A percentile compares a stretch with the other conserved stretches of the same genome.
These are phyloP conservation scores for Mormyrus iriodes DNA, from an alignment of 2,113 vertebrate species.

Conservation along the genomic window DNA sequence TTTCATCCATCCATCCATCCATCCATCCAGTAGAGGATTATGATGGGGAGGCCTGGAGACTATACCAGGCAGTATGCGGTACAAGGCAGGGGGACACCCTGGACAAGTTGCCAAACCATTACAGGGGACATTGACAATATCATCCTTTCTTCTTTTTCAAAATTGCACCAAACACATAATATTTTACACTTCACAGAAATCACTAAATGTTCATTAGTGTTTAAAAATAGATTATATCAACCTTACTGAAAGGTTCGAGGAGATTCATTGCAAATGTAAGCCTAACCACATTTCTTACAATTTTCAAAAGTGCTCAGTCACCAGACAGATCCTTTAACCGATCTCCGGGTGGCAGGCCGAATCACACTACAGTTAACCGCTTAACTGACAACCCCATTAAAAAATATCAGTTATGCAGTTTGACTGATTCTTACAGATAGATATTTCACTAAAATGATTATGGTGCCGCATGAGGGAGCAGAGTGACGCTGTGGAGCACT, in stretches of 20 bases:
- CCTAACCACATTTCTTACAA: background rate
- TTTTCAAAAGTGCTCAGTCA: background rate
- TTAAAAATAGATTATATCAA: background rate
- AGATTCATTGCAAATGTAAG: background rate
- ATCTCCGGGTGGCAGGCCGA: background rate
- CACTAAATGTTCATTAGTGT: background rate
- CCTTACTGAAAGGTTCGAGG: background rate
- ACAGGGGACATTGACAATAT: background rate
- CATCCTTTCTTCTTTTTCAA: background rate
- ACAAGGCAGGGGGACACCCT: background rate
- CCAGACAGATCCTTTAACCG: background rate
- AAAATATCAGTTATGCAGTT: background rate
- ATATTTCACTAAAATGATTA: background rate
- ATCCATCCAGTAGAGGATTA: background rate
- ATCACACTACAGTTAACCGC: background rate
- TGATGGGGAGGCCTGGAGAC: background rate
- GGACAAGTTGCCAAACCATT: background rate
- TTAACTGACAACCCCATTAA: background rate
- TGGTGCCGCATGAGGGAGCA: background rate
- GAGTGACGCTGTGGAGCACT: background rate
- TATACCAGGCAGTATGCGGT: background rate
- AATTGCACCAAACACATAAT: background rate
- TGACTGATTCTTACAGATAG: background rate
- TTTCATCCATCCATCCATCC: background rate
- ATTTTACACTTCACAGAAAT: background rate